Evolutionary conservation across 2,888 invertebrate genomes (phyloP).

Genomic region (Eristalis tenax): DNA sequence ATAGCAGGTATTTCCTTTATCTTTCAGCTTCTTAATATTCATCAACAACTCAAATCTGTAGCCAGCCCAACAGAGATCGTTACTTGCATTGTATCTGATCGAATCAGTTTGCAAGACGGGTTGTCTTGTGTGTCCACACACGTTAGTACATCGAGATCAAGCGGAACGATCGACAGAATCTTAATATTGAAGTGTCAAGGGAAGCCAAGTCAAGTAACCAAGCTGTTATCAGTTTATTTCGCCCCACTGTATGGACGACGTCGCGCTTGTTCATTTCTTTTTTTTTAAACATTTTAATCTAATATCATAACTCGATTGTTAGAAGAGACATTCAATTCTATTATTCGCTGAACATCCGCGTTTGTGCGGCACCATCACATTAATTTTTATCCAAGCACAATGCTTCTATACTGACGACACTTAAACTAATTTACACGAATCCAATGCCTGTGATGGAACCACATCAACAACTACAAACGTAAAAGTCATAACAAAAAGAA

Average conservation of each 20-base stretch:
- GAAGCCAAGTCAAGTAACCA: too few species aligned
- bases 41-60: too few species aligned
- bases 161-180: too few species aligned
- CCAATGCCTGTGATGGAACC: slow-evolving; percentile 41
- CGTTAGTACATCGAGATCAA: too few species aligned
- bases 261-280: slow-evolving; percentile 34
- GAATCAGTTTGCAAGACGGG: too few species aligned
- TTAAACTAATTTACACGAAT: slow-evolving; percentile 68
- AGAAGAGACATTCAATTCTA: slow-evolving; percentile 70
- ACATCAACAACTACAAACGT: slow-evolving; percentile 25
- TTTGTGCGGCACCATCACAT: slow-evolving; percentile 67
- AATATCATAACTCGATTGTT: slow-evolving; percentile 70
- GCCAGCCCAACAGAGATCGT: too few species aligned
- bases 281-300: slow-evolving; percentile 61
- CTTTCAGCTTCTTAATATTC: too few species aligned
- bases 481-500: background rate
- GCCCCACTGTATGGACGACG: slow-evolving; percentile 41
- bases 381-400: slow-evolving; percentile 69
- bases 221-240: slow-evolving; percentile 6
- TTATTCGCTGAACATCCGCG: slow-evolving; percentile 67
- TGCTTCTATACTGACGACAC: slow-evolving; percentile 61
- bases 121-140: too few species aligned
- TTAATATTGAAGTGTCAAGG: too few species aligned
- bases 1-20: too few species aligned
- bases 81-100: too few species aligned